Evolutionary conservation across 2,888 invertebrate species (phyloP), one percentile per base, ranked within the genome.

Genomic region (Chouioia cunea): DNA sequence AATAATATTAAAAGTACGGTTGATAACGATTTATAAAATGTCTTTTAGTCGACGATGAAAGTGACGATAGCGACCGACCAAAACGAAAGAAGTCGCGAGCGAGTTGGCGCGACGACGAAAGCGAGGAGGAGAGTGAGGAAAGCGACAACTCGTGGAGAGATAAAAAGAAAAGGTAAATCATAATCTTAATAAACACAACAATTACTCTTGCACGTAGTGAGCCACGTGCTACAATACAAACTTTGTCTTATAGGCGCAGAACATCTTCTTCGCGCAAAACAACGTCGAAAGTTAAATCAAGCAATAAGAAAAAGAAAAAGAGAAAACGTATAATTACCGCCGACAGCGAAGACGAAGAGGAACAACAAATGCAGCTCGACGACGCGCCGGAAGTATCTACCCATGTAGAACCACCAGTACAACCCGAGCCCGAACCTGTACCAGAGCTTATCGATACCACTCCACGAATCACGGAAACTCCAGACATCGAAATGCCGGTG

Each of bases 101-200:
- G 0, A 87, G 88, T 69, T 90, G 90, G 86, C 78, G 77, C 8
- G 89, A 88, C 36, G 90, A 90, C 65, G 89, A 89, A 62, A 88
- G 89, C 50, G 89, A 89, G 63, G 90, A 90, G 62, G 36, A 36
- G 36, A 36, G 36, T 12, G 36, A 36, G 36, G 90, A 90, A 60
- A 90, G 90, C 53, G 91, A 91, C 70, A 87, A 87, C 56, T 88
- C 88, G 0, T 89, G 89, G 89, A 87, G 88, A 14, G 84, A 86
- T 48, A 85, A 83, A 66, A 88, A 87, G 77, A 87, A 87, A 77
- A 87, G 85, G 84, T 86, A 65, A 70, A 4, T 36, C 52, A 12
- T 1, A 36, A 36, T 12, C 36, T 10, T 36, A 6, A 6, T 3
- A 36, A 36, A 36, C 12, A 10, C 36, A 36, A 36, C 36, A 36